Conservation (phyloP, 2,113 vertebrate genomes). For the Esox niger region DNA sequence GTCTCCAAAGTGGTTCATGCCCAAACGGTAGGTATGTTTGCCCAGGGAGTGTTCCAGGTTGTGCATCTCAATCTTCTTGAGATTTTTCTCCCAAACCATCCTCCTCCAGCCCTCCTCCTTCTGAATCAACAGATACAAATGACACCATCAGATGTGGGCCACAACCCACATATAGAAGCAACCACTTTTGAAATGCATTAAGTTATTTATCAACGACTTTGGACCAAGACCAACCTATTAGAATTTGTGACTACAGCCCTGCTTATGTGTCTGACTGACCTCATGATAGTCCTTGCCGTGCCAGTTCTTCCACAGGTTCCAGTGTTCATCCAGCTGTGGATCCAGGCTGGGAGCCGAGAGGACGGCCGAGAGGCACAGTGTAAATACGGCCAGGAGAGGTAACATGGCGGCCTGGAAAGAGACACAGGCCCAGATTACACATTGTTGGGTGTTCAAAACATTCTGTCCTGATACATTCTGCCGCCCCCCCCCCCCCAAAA, state of each 20-base stretch:
- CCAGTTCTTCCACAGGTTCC: constrained; percentile 83
- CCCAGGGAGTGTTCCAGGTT: constrained; percentile 88
- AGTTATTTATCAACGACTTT: too few relatives aligned
- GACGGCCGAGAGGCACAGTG: constrained; percentile 61
- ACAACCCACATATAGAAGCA: background rate
- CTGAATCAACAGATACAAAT: constrained; percentile 58
- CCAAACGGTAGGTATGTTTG: constrained; percentile 80
- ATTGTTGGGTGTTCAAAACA: too few relatives aligned
- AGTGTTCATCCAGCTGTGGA: constrained; percentile 72
- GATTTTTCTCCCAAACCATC: constrained; percentile 93
- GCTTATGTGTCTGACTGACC: constrained; percentile 63
- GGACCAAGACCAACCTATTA: too few relatives aligned
- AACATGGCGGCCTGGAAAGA: too few relatives aligned
- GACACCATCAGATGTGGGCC: background rate
- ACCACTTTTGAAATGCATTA: background rate
- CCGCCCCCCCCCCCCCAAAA: too few relatives aligned
- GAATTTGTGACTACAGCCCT: background rate
- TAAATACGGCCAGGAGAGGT: constrained; percentile 49
- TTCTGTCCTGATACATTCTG: too few relatives aligned
- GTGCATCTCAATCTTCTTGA: constrained; percentile 88
- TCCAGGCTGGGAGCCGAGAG: constrained; percentile 71
- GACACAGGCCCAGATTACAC: too few relatives aligned
- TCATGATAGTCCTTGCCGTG: constrained; percentile 75
- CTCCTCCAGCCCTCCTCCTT: constrained; percentile 91
- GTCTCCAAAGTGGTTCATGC: constrained; percentile 96